These are phyloP conservation scores for Bombyx mandarina DNA, from an alignment of 1,140 invertebrate genomes.

Conservation along the genomic window DNA sequence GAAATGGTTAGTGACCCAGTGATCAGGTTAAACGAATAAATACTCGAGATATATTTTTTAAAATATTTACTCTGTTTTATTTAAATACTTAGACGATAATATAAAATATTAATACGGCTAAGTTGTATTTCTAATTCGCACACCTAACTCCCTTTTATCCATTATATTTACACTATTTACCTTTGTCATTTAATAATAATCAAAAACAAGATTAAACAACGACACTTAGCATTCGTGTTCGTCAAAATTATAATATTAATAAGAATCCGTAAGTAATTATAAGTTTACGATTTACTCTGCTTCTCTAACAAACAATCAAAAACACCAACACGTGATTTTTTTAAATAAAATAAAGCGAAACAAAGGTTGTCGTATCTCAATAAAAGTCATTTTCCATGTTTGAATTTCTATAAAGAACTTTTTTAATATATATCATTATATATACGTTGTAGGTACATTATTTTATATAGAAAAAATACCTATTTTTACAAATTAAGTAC, in stretches of 20 bases:
- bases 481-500: slow-evolving; percentile 67
- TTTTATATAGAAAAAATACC: slow-evolving; percentile 68
- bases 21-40: slow-evolving; percentile 49
- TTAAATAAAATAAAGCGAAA: no score
- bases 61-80: slow-evolving; percentile 68
- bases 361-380: slow-evolving; percentile 12
- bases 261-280: no score
- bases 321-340: no score
- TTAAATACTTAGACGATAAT: slow-evolving; percentile 65
- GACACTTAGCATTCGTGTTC: no score
- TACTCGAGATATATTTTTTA: slow-evolving; percentile 27
- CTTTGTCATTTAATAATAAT: background rate
- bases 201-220: background rate
- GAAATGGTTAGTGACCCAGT: slow-evolving; percentile 18
- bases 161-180: slow-evolving; percentile 4
- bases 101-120: slow-evolving; percentile 63
- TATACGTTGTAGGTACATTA: slow-evolving; percentile 65
- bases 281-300: no score
- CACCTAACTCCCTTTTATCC: slow-evolving; percentile 1
- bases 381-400: slow-evolving; percentile 51
- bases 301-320: no score
- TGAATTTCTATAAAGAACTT: slow-evolving; percentile 59
- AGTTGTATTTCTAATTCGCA: slow-evolving; percentile 47
- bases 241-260: no score
- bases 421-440: slow-evolving; percentile 62